Conservation (phyloP, 2,797 vertebrate species). For the Argya squamiceps region DNA sequence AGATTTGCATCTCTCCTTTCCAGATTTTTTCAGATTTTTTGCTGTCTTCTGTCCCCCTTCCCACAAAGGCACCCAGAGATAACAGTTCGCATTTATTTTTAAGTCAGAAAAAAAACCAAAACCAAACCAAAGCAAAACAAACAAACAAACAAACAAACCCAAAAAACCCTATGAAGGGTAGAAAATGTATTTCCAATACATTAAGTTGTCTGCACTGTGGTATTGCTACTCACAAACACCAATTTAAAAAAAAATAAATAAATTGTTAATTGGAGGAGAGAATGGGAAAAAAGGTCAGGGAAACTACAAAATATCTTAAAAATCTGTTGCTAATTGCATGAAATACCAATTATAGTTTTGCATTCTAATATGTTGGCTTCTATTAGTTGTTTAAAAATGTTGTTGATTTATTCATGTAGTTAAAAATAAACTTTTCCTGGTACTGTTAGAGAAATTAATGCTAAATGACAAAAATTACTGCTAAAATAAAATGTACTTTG, state of each 20-base stretch:
- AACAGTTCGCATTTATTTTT: not conserved
- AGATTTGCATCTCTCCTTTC: not conserved
- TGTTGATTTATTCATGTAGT: not conserved
- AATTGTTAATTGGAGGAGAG: not conserved
- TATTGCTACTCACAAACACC: not conserved
- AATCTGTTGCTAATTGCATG: not conserved
- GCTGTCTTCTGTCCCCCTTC: not conserved
- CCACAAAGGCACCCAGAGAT: fast-evolving
- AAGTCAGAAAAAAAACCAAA: not conserved
- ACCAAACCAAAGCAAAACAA: not conserved
- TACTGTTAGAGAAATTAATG: not conserved
- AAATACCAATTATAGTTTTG: not conserved
- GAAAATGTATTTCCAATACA: constrained; percentile 39
- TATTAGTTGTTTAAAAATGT: not conserved
- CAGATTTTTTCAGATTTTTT: not conserved
- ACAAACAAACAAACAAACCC: not conserved
- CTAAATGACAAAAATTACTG: not conserved
- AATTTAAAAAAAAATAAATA: not conserved
- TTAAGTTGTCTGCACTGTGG: constrained; percentile 39
- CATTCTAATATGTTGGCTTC: not conserved
- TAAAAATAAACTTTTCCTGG: not conserved
- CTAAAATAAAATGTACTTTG: not conserved
- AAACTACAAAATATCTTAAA: not conserved
- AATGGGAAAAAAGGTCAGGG: not conserved
- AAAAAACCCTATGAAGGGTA: not conserved